These are phyloP conservation scores for Aeoliscus strigatus DNA, from an alignment of 2,797 vertebrate genomes.

Conservation along the genomic window DNA sequence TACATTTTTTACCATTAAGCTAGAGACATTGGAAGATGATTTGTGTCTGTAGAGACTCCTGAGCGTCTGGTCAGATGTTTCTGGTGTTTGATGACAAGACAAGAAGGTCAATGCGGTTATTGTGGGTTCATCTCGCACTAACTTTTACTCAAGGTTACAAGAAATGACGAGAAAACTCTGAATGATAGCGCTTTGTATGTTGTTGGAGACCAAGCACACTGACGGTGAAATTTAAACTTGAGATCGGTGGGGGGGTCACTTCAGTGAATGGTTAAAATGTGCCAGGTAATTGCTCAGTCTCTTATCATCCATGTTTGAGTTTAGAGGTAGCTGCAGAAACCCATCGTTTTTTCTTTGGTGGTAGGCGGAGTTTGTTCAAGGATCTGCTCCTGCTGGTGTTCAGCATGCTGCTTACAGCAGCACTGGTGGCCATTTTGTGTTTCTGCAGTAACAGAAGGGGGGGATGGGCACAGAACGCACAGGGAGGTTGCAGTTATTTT, in stretches of 20 bases:
- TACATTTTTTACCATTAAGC: slow-evolving; percentile 2
- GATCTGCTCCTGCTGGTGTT: slow-evolving; percentile 47
- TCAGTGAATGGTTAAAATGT: too few relatives aligned
- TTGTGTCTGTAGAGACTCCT: slow-evolving; percentile 10
- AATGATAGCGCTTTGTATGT: too few relatives aligned
- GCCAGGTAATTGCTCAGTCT: slow-evolving; percentile 9
- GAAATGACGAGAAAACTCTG: slow-evolving; percentile 4
- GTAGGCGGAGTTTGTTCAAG: slow-evolving; percentile 57
- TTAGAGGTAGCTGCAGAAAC: slow-evolving; percentile 35
- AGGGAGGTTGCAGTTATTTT: slow-evolving; percentile 16
- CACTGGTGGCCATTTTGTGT: slow-evolving; percentile 71
- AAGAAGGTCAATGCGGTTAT: slow-evolving; percentile 4
- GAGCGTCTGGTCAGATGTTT: slow-evolving; percentile 20
- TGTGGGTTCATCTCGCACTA: slow-evolving; percentile 3
- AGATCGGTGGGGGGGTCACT: too few relatives aligned
- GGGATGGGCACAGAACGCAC: slow-evolving; percentile 39
- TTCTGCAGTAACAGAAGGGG: slow-evolving; percentile 50
- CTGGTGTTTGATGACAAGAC: slow-evolving; percentile 2
- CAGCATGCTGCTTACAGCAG: slow-evolving; percentile 58
- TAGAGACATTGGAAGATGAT: neutral
- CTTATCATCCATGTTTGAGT: neutral
- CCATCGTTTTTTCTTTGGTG: slow-evolving; percentile 13
- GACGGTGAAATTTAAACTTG: too few relatives aligned
- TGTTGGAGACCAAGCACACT: too few relatives aligned
- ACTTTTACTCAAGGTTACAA: slow-evolving; percentile 1